These are phyloP conservation scores for Brachypalpus laphriformis DNA, from an alignment of 2,888 invertebrate species.

Conservation along the genomic window DNA sequence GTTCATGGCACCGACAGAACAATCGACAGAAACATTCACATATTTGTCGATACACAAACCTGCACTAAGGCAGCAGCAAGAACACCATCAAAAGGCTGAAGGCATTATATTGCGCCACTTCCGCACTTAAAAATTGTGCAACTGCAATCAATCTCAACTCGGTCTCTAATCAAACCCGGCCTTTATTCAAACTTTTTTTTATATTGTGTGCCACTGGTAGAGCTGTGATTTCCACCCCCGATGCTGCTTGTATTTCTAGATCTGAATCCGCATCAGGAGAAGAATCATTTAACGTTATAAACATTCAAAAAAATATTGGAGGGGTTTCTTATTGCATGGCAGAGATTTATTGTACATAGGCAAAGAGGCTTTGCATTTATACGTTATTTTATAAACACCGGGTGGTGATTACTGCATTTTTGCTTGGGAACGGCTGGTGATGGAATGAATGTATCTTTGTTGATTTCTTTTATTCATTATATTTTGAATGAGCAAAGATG, in stretches of 20 bases:
- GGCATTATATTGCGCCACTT: constrained; percentile 69
- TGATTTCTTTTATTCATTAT: neutral
- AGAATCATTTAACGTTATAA: constrained; percentile 58
- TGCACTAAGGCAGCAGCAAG: constrained; percentile 15
- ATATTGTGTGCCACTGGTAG: constrained; percentile 4
- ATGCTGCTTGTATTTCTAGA: neutral
- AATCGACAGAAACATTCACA: constrained; percentile 43
- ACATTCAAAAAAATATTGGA: constrained; percentile 44
- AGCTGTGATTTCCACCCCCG: constrained; percentile 26
- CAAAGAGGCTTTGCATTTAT: constrained; percentile 37
- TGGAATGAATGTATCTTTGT: constrained; percentile 32
- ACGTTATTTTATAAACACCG: constrained; percentile 49
- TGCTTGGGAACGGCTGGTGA: constrained; percentile 18
- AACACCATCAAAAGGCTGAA: constrained; percentile 54
- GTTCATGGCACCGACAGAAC: constrained; percentile 45
- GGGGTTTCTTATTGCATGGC: constrained; percentile 30
- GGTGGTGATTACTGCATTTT: constrained; percentile 62
- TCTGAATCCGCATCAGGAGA: constrained; percentile 35
- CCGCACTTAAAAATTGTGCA: constrained; percentile 66
- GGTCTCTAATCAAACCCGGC: constrained; percentile 56
- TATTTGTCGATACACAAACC: constrained; percentile 32
- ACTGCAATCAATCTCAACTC: constrained; percentile 65
- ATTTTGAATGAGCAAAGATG: neutral
- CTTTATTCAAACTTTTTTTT: constrained; percentile 28
- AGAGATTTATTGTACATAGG: constrained; percentile 16